phyloP scores from a whole-genome alignment of 2,797 vertebrate species.

The Hippopotamyrus pictus region DNA sequence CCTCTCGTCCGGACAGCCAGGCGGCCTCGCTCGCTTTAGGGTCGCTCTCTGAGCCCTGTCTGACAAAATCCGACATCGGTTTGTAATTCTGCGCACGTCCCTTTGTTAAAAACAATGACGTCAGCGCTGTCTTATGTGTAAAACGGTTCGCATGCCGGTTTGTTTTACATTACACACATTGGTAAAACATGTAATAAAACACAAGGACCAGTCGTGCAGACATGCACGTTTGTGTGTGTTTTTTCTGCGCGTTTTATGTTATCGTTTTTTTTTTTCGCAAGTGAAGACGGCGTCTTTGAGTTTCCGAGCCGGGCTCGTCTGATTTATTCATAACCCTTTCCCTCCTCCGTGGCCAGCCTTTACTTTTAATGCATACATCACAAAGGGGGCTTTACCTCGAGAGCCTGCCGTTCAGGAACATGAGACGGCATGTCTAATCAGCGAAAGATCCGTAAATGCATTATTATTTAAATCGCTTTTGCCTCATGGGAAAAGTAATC shows the following conservation, averaged over 20 bases:
- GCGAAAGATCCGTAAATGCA: conserved; percentile 12
- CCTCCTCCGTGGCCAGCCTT: not conserved
- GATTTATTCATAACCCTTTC: not conserved
- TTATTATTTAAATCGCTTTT: conserved; percentile 16
- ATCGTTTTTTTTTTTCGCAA: not conserved
- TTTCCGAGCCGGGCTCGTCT: not conserved
- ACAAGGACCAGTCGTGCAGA: not conserved
- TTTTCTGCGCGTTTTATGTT: not conserved
- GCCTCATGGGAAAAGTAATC: conserved; percentile 16
- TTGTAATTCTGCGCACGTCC: not conserved
- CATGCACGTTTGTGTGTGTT: not conserved
- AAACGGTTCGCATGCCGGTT: not conserved
- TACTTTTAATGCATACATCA: not conserved
- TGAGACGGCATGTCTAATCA: conserved; percentile 15
- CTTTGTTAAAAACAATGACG: not conserved
- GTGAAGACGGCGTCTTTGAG: not conserved
- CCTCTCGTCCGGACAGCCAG: not conserved
- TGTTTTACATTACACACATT: not conserved
- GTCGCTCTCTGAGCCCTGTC: not conserved
- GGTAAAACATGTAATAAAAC: not conserved
- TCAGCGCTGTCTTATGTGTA: not conserved
- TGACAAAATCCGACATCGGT: not conserved
- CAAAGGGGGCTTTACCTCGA: not conserved
- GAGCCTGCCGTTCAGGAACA: not conserved
- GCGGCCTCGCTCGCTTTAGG: not conserved